These are phyloP conservation scores for Falco punctatus DNA, from an alignment of 2,113 vertebrate species.

Conservation along the genomic window DNA sequence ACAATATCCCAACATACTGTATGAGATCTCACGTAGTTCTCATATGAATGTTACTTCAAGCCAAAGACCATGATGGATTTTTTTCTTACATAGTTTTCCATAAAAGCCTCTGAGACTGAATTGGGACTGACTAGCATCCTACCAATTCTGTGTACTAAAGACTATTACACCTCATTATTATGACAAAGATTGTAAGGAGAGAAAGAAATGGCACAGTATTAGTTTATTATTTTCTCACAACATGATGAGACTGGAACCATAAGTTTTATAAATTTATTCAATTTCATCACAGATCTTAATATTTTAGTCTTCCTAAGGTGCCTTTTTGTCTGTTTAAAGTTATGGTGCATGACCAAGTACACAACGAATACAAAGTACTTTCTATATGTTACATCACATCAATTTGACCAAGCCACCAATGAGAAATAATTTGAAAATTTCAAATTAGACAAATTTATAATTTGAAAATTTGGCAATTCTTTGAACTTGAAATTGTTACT, in stretches of 20 bases:
- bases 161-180: not conserved
- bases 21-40: not conserved
- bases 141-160: not conserved
- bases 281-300: not conserved
- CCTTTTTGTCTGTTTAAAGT: not conserved
- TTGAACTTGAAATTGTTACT: not conserved
- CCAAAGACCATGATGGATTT: not conserved
- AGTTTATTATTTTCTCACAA: not conserved
- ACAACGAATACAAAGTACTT: not conserved
- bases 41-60: not conserved
- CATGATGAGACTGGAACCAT: not conserved
- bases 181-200: not conserved
- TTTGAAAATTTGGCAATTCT: not conserved
- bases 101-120: not conserved
- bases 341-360: not conserved
- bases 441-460: not conserved
- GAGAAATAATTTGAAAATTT: not conserved
- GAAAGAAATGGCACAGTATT: not conserved
- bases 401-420: not conserved
- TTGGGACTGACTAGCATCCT: not conserved
- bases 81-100: not conserved
- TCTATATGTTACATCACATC: not conserved
- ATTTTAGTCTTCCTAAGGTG: not conserved
- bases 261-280: not conserved
- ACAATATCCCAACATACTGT: not conserved